Evolutionary conservation across 2,113 vertebrate genomes (phyloP).

Genomic region (Datnioides undecimradiatus): DNA sequence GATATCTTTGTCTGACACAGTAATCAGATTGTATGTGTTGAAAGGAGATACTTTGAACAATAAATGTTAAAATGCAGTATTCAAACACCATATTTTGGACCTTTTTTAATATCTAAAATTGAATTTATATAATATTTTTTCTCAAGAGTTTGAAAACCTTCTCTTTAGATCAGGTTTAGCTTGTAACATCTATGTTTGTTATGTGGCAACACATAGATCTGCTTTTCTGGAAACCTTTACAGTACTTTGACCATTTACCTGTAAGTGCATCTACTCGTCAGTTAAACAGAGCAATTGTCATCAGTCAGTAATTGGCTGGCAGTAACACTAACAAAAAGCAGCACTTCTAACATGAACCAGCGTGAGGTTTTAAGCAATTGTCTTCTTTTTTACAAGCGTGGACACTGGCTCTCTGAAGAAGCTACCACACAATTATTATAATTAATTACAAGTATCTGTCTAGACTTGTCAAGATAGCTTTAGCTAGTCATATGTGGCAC

Average conservation of each 20-base stretch:
- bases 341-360: neutral
- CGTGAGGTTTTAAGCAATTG: neutral
- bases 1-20: neutral
- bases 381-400: neutral
- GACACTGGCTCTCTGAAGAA: neutral
- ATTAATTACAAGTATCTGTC: too few relatives aligned
- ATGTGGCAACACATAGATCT: neutral
- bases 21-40: neutral
- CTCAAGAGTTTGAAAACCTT: neutral
- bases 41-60: neutral
- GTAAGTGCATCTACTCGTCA: neutral
- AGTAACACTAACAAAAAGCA: neutral
- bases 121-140: neutral
- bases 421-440: neutral
- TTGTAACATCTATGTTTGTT: neutral
- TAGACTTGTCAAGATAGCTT: too few relatives aligned
- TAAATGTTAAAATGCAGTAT: neutral
- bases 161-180: neutral
- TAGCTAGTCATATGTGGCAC: neutral
- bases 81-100: neutral
- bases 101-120: too few relatives aligned
- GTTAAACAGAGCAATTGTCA: neutral
- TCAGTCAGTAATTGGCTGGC: neutral
- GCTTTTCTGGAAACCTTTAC: neutral
- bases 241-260: neutral